Conservation (phyloP, 1,140 invertebrate genomes). For the Apolygus lucorum region DNA sequence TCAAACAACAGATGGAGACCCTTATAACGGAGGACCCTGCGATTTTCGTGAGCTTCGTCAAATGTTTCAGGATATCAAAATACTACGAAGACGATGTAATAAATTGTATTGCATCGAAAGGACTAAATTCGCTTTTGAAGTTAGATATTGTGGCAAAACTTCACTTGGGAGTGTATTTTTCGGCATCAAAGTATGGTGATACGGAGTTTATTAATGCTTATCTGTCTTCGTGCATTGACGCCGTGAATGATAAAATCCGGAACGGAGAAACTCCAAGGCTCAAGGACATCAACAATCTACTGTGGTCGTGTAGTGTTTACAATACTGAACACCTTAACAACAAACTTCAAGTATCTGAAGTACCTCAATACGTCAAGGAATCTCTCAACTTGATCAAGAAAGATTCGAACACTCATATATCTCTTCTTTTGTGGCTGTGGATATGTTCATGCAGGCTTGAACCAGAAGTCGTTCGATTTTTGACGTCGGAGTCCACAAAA, state of each 20-base stretch:
- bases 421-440: constrained; percentile 10
- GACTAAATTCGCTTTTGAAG: background rate
- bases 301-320: background rate
- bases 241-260: background rate
- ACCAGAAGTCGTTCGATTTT: background rate
- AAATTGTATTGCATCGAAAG: background rate
- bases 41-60: background rate
- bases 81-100: background rate
- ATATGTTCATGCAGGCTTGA: background rate
- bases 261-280: background rate
- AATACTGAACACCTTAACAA: background rate
- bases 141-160: background rate
- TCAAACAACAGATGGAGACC: background rate
- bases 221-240: background rate
- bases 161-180: background rate
- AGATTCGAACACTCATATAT: background rate
- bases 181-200: background rate
- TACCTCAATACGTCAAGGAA: background rate
- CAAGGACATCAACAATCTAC: background rate
- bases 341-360: background rate
- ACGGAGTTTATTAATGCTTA: background rate
- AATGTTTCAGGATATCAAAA: background rate
- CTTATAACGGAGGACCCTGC: background rate
- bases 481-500: background rate
- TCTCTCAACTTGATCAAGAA: background rate